Base-by-base conservation (phyloP, 2,113 vertebrate genomes). In the western clawed frog (Xenopus tropicalis) region DNA sequence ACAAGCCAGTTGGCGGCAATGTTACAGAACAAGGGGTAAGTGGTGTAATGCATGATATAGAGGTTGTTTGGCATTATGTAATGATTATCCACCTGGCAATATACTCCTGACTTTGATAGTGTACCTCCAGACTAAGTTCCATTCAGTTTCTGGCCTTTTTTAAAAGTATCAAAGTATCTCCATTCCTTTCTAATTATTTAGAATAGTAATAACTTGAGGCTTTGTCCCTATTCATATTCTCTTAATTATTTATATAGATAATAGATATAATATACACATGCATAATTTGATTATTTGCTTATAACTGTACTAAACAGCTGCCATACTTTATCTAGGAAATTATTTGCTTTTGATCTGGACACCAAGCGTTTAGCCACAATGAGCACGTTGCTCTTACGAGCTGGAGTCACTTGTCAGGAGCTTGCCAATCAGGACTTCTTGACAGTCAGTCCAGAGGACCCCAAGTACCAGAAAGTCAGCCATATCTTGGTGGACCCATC, bases 281-380 rank as follows among this genome's bases (percentile, higher is more conserved):
- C n/a, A n/a, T n/a, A n/a, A n/a, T n/a, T n/a, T n/a, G n/a, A n/a
- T n/a, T n/a, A n/a, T n/a, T n/a, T n/a, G 43, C 43, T 44, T 6
- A 44, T 44, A 8, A 44, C 6, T 44, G 43, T 44, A 44, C 43
- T 44, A 8, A 44, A 44, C 13, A 13, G 43, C 19, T 54, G 16
- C n/a, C 19, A 17, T 54, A 1, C 52, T n/a, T 54, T 13, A 13
- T 65, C 24, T 77, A 95, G 94, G 69, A 93, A 84, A 77, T 86
- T 98, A 79, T 97, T 98, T 75, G 97, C 97, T 12, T 97, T 98
- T 7, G 97, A 99, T 7, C 78, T 95, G 78, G 96, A 98, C 69
- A 86, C 93, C 17, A 94, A 93, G 79, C 93, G 97, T 0, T 77
- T 99, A 78, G 89, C 93, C 20, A 93, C 95, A 51, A 98, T 95